Conservation (phyloP, 64 coral and sea anemone species). For the Montipora capricornis region DNA sequence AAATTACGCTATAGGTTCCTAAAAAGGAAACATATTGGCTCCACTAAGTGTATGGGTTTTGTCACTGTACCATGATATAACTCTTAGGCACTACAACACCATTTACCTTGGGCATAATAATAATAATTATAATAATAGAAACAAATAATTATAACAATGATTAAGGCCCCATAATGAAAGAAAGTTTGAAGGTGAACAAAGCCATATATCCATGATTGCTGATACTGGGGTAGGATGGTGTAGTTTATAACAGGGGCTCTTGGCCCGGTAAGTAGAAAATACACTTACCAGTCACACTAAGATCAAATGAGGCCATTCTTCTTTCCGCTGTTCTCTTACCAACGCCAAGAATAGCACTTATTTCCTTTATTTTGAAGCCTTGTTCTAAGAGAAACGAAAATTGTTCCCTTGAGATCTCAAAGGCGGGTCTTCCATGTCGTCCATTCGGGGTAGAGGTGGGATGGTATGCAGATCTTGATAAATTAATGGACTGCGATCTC, state of each 20-base stretch:
- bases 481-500: background rate
- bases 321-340: slow-evolving; percentile 39
- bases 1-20: slow-evolving; percentile 51
- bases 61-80: background rate
- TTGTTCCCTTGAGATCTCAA: slow-evolving; percentile 67
- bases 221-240: background rate
- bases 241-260: background rate
- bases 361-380: slow-evolving; percentile 47
- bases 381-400: slow-evolving; percentile 57
- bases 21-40: background rate
- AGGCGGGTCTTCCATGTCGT: slow-evolving; percentile 68
- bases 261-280: background rate
- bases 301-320: slow-evolving; percentile 30
- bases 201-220: background rate
- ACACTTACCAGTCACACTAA: slow-evolving; percentile 53
- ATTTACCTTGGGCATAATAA: background rate
- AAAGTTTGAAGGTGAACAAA: background rate
- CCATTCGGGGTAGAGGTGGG: background rate
- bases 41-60: background rate
- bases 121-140: background rate
- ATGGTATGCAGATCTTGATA: background rate
- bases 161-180: background rate
- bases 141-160: background rate
- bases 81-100: background rate
- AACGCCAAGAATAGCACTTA: slow-evolving; percentile 20